Conservation (phyloP, 1,140 invertebrate genomes). For the Brachionus calyciflorus region DNA sequence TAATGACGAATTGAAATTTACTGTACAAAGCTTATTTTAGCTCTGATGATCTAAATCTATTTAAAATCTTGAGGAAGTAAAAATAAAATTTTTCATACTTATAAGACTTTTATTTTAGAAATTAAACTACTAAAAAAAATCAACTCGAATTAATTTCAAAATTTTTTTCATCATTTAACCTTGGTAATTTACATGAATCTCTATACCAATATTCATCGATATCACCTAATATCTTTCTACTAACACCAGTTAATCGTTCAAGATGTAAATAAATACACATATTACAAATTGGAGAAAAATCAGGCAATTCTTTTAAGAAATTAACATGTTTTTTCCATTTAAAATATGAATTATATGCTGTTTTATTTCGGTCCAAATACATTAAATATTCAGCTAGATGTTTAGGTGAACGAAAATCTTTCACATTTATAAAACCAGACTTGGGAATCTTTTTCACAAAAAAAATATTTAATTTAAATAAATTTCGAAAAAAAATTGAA, state of each 20-base stretch:
- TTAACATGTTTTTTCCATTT: conserved; percentile 16
- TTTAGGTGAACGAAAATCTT: conserved; percentile 46
- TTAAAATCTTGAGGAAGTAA: no score
- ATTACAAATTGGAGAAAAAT: not conserved
- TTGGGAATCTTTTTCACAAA: conserved; percentile 35
- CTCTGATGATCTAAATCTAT: no score
- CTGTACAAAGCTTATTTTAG: no score
- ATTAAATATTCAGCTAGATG: conserved; percentile 48
- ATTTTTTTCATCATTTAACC: no score
- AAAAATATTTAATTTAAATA: no score
- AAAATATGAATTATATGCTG: conserved; percentile 35
- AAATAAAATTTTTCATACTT: no score
- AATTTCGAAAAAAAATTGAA: no score
- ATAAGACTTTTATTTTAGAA: no score
- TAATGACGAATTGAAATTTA: no score
- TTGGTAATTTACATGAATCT: not conserved
- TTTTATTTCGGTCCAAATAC: conserved; percentile 43
- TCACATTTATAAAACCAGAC: conserved; percentile 46
- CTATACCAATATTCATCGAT: conserved; percentile 19
- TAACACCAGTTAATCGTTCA: not conserved
- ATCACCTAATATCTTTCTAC: not conserved
- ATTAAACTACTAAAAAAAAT: no score
- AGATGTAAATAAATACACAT: conserved; percentile 35
- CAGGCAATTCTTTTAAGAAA: not conserved
- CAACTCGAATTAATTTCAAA: no score